Evolutionary conservation across 2,797 vertebrate genomes (phyloP), one percentile per base, ranked within the genome.

Genomic region (Alectoris magna): DNA sequence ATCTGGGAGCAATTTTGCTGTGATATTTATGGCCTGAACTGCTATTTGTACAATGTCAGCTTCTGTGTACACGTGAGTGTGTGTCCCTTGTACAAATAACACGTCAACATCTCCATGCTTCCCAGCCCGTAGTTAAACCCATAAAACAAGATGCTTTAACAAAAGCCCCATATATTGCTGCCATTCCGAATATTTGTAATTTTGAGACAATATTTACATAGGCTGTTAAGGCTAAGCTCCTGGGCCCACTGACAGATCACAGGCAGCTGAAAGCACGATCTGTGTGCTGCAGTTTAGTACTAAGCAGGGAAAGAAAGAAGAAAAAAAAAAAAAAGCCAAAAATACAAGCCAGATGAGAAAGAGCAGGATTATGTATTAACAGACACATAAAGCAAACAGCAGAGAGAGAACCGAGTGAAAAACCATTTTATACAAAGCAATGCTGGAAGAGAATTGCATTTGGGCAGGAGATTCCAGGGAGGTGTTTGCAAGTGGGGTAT

Each of bases 171-270:
- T 95, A 81, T 90, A 85, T 94, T 96, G 78, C 86, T 96, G 93
- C 84, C 92, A 81, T 84, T 91, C 94, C 70, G 97, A 93, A 94
- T 97, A 97, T 97, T 96, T 97, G 90, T 60, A 95, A 87, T 94
- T 95, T 97, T 86, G 84, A 94, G 84, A 75, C 91, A 97, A 96
- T 93, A 96, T 97, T 97, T 96, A 94, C 73, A 93, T 68, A 97
- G 89, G 24, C 90, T 3, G 78, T 56, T 92, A 95, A 94, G 60
- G 88, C 73, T 87, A 91, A 72, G 75, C 70, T 90, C 81, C 91
- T 84, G 80, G 77, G 93, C 93, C 85, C 0, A 7, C 89, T 90
- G 94, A 95, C 48, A 89, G 46, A 87, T 94, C 70, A 70, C 84
- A 87, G 87, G 89, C 77, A 48, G 69, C 75, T 87, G 72, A 88